These are phyloP conservation scores for Scaptomyza caliginosa DNA, from an alignment of 2,888 invertebrate species.

Conservation along the genomic window DNA sequence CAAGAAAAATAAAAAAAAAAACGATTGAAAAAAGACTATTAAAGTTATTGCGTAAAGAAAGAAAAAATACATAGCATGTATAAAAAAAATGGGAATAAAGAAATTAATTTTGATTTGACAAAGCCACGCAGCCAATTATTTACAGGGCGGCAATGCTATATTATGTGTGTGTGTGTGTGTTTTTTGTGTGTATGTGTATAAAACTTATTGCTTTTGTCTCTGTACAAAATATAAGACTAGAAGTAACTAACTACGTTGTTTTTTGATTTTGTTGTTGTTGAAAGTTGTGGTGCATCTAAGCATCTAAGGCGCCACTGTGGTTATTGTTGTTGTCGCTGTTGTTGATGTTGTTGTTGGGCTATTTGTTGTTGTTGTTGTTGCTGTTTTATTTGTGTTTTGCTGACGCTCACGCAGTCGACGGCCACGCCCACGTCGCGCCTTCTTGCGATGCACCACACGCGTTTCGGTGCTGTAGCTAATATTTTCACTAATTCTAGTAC, in stretches of 20 bases:
- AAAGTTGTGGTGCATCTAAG: neutral
- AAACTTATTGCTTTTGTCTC: constrained; percentile 33
- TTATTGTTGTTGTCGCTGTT: constrained; percentile 5
- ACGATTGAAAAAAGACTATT: constrained; percentile 11
- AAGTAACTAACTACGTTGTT: constrained; percentile 65
- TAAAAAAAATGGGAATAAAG: neutral
- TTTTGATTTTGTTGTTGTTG: neutral
- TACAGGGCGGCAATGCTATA: constrained; percentile 44
- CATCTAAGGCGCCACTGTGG: constrained; percentile 33
- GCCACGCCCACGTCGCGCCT: constrained; percentile 64
- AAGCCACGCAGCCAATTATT: constrained; percentile 81
- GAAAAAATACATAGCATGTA: constrained; percentile 1
- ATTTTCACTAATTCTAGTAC: constrained; percentile 66
- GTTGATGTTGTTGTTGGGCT: constrained; percentile 3
- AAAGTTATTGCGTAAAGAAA: neutral
- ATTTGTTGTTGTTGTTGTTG: constrained; percentile 7
- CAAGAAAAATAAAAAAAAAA: neutral
- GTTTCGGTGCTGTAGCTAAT: constrained; percentile 82
- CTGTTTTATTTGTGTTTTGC: constrained; percentile 33
- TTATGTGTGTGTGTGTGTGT: constrained; percentile 2
- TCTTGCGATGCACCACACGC: constrained; percentile 79
- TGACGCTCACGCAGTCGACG: constrained; percentile 44
- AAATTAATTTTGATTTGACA: constrained; percentile 23
- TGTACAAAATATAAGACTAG: constrained; percentile 66
- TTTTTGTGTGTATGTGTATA: constrained; percentile 7